These are phyloP conservation scores for Bibio marci DNA, from an alignment of 2,888 invertebrate genomes.

Conservation along the genomic window DNA sequence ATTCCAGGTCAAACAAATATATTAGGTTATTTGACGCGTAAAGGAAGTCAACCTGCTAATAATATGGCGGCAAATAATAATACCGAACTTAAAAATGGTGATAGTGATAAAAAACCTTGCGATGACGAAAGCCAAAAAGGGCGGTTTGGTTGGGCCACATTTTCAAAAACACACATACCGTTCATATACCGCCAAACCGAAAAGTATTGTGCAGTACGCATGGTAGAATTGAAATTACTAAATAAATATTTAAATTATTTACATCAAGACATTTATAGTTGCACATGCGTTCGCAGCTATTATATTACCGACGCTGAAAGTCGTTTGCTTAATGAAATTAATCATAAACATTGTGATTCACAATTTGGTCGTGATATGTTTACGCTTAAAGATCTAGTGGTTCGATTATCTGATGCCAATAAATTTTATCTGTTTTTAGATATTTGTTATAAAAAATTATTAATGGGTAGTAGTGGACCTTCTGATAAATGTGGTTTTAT, in stretches of 20 bases:
- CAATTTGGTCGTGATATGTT: slow-evolving; percentile 80
- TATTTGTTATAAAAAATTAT: slow-evolving; percentile 71
- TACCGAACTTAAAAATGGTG: background rate
- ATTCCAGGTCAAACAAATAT: slow-evolving; percentile 33
- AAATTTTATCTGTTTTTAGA: slow-evolving; percentile 83
- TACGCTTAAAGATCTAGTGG: slow-evolving; percentile 76
- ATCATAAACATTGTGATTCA: slow-evolving; percentile 77
- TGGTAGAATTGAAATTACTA: slow-evolving; percentile 80
- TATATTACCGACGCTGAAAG: slow-evolving; percentile 86
- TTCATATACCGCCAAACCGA: slow-evolving; percentile 71
- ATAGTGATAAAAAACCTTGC: slow-evolving; percentile 17
- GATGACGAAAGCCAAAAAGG: slow-evolving; percentile 66
- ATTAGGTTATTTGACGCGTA: slow-evolving; percentile 40
- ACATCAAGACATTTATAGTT: slow-evolving; percentile 78
- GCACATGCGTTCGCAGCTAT: slow-evolving; percentile 81
- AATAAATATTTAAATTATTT: slow-evolving; percentile 78
- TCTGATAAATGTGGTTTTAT: slow-evolving; percentile 80
- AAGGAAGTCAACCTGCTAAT: slow-evolving; percentile 17
- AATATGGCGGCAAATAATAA: background rate
- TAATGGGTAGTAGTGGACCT: slow-evolving; percentile 46
- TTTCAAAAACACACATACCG: slow-evolving; percentile 74
- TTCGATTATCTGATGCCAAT: slow-evolving; percentile 70
- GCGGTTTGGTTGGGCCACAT: slow-evolving; percentile 80
- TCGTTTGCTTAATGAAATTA: slow-evolving; percentile 79
- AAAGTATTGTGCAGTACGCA: slow-evolving; percentile 83